phyloP scores from a whole-genome alignment of 2,797 vertebrate genomes.

The Gephyroberyx darwinii region DNA sequence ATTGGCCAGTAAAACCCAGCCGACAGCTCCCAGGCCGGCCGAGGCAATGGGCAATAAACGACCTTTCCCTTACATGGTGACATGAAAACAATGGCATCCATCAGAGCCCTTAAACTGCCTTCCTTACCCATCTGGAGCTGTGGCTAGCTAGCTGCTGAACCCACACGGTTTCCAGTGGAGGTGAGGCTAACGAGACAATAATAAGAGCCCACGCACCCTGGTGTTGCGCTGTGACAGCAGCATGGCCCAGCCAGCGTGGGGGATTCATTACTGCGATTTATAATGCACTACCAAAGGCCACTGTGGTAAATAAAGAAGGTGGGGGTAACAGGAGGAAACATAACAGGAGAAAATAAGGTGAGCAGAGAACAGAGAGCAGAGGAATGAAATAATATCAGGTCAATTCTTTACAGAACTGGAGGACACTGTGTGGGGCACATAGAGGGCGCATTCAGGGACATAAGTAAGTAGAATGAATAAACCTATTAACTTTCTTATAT shows the following conservation, averaged over 20 bases:
- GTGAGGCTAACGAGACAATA: slow-evolving; percentile 70
- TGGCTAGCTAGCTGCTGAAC: slow-evolving; percentile 46
- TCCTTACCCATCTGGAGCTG: slow-evolving; percentile 52
- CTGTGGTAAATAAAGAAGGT: slow-evolving; percentile 48
- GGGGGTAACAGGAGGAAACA: not conserved
- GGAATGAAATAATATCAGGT: slow-evolving; percentile 47
- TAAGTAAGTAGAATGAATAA: slow-evolving; percentile 1
- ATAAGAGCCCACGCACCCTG: slow-evolving; percentile 58
- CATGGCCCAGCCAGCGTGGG: slow-evolving; percentile 31
- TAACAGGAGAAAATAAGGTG: slow-evolving; percentile 41
- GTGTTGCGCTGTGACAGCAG: slow-evolving; percentile 45
- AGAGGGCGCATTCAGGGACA: slow-evolving; percentile 32
- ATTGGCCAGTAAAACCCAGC: slow-evolving; percentile 67
- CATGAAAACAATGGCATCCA: slow-evolving; percentile 69
- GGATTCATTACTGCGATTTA: slow-evolving; percentile 74
- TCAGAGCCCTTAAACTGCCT: slow-evolving; percentile 67
- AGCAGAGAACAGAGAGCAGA: slow-evolving; percentile 27
- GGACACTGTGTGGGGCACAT: slow-evolving; percentile 45
- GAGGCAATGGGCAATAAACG: slow-evolving; percentile 64
- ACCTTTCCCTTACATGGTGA: slow-evolving; percentile 56
- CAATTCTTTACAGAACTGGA: slow-evolving; percentile 45
- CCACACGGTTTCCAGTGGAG: slow-evolving; percentile 55
- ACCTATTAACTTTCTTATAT: not conserved
- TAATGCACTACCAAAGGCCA: slow-evolving; percentile 63
- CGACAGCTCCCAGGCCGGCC: slow-evolving; percentile 59